Base-by-base conservation (phyloP, 2,113 vertebrate genomes). In the Poeciliopsis turrubarensis region DNA sequence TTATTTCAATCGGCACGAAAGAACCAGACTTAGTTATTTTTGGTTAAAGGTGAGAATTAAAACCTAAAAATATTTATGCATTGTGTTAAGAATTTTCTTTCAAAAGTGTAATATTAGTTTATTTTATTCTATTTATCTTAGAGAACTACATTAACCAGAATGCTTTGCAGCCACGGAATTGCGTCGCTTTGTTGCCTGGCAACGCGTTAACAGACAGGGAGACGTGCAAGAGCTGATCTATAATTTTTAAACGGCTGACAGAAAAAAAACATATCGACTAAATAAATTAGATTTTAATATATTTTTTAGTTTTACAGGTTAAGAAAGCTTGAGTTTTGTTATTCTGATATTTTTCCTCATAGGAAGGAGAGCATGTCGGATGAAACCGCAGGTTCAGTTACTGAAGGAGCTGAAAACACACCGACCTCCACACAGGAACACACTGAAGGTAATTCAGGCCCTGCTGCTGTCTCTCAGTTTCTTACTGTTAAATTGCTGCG, bases 81-180 rank as follows among this genome's bases (percentile, higher is more conserved):
- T 47, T 47, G 5, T 19, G 5, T 17, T 47, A 6, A 47, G 5
- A 19, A 47, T 17, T 11, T 41, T 47, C 5, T 47, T 29, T 44
- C 0, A 5, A 1, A 6, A 47, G 14, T 19, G 14, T 4, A 5
- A 1, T 26, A 2, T 8, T 39, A 29, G 29, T 29, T 29, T 29
- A 29, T 29, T 29, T 29, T 29, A 29, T 29, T 29, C 29, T 29
- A 29, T 29, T 29, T 29, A 29, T 29, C 3, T 29, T 29, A 29
- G 39, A 66, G 37, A 79, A 88, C 83, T 62, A 41, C 83, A 80
- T 75, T 87, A 82, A 17, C 90, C 81, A 77, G 30, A 39, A 78
- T 22, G 31, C 69, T 68, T 68, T 81, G 79, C 64, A n/a, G 17
- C 3, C 22, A 57, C 1, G 22, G 1, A 8, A 1, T 12, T 26